Conservation (phyloP, 2,113 vertebrate genomes). For the Tricholaema leucomelas region DNA sequence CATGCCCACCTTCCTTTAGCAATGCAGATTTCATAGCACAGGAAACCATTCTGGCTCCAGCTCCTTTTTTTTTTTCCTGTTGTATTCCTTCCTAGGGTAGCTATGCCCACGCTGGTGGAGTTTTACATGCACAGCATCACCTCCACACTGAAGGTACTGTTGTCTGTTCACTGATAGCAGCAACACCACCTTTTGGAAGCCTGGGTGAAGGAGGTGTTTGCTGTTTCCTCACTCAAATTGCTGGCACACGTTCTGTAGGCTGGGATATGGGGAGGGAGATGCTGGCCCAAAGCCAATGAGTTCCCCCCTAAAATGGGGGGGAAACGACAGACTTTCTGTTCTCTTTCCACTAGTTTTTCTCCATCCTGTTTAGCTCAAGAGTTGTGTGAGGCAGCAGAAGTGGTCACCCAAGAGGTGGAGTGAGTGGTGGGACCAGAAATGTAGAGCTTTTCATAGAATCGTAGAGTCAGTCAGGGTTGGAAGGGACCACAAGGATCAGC, state of each 20-base stretch:
- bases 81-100: not conserved
- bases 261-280: not conserved
- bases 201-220: not conserved
- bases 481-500: no score
- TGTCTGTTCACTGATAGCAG: not conserved
- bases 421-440: not conserved
- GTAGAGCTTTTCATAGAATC: not conserved
- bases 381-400: not conserved
- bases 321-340: not conserved
- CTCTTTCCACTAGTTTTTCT: not conserved
- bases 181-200: not conserved
- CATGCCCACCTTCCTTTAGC: not conserved
- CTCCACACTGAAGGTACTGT: not conserved
- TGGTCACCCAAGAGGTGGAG: not conserved
- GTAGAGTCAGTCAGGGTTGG: no score
- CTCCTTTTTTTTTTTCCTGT: not conserved
- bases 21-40: not conserved
- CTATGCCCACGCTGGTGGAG: accelerated
- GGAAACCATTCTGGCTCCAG: not conserved
- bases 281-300: not conserved
- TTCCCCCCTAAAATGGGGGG: not conserved
- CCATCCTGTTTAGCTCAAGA: not conserved
- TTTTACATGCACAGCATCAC: not conserved
- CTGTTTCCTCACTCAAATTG: not conserved
- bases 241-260: not conserved